These are phyloP conservation scores for Aphelenchoides avenae DNA, from an alignment of 1,140 invertebrate species.

Conservation along the genomic window DNA sequence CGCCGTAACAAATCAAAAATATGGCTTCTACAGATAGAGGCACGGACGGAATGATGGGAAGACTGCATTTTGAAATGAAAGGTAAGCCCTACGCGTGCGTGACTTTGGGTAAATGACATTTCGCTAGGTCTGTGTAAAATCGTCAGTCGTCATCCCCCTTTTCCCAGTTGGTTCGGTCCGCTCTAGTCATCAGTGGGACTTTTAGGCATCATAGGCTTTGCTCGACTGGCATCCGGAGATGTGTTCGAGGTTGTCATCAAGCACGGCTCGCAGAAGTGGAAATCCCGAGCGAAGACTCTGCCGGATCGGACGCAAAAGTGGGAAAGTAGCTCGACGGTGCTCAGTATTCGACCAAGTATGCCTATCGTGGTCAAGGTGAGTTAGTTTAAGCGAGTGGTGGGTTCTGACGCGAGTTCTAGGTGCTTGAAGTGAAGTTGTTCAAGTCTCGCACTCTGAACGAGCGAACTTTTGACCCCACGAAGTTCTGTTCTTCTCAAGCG, in stretches of 20 bases:
- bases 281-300: constrained; percentile 64
- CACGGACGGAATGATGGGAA: constrained; percentile 35
- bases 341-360: constrained; percentile 65
- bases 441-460: constrained; percentile 65
- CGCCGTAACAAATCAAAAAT: too few species aligned
- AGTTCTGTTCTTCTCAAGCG: constrained; percentile 67
- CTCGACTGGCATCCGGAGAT: constrained; percentile 55
- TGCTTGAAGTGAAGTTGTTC: constrained; percentile 64
- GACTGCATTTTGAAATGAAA: constrained; percentile 39
- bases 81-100: constrained; percentile 12
- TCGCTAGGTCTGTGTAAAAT: background rate
- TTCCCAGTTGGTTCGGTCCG: background rate
- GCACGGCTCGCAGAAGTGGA: constrained; percentile 68
- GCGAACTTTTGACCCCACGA: constrained; percentile 67
- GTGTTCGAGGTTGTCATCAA: constrained; percentile 67
- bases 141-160: background rate
- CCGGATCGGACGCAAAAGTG: constrained; percentile 65
- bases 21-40: too few species aligned
- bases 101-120: background rate
- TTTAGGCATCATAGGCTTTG: constrained; percentile 46
- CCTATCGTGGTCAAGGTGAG: constrained; percentile 66
- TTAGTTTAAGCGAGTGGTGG: background rate
- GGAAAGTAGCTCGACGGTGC: constrained; percentile 63
- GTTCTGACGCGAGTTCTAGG: constrained; percentile 55
- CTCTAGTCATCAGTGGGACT: constrained; percentile 1